A percentile compares a stretch with the other conserved stretches of the same genome.
Conservation (phyloP, 2,113 vertebrate species). For the cat (Felis catus) region F.catus_Fca126_mat1.0 CM031422.1:12077501-12078000, state of each 20-base stretch:
- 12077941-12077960: no score
- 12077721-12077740: neutral
- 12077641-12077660: neutral
- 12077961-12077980: neutral
- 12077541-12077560: neutral
- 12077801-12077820: neutral
- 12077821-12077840: neutral
- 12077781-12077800: neutral
- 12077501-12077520: neutral
- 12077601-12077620: neutral
- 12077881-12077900: neutral
- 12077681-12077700: neutral
- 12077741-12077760: neutral
- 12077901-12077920: neutral
- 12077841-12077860: neutral
- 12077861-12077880: neutral
- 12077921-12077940: neutral
- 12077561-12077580: neutral
- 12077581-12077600: neutral
- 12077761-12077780: neutral
- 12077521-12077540: neutral
- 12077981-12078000: no score
- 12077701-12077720: neutral
- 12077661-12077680: neutral
- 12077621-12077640: neutral